Percentiles rank a stretch among this genome's conserved stretches.
Conservation (phyloP, 1,140 invertebrate genomes). For the Popillia japonica region DNA sequence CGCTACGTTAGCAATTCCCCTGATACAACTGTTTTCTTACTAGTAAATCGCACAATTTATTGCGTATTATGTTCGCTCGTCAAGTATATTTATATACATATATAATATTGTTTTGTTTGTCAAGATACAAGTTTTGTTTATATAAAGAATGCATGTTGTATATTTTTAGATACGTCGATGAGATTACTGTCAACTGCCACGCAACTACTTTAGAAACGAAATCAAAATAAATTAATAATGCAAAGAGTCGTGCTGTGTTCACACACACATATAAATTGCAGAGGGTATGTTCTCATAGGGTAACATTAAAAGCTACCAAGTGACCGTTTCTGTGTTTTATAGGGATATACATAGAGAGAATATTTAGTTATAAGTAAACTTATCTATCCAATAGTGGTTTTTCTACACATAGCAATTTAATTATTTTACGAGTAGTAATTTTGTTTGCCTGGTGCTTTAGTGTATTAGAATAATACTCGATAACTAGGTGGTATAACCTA, state of each 20-base stretch:
- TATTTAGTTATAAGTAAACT: not conserved
- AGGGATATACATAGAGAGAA: not conserved
- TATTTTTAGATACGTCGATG: conserved; percentile 14
- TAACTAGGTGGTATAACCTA: too few species aligned
- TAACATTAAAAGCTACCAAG: too few species aligned
- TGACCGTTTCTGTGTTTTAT: too few species aligned
- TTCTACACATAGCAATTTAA: not conserved
- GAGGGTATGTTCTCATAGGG: not conserved
- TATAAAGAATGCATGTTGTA: not conserved
- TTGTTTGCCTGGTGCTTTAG: not conserved
- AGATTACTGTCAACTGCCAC: conserved; percentile 17
- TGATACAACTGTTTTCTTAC: too few species aligned
- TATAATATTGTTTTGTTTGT: not conserved
- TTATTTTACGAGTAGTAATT: not conserved
- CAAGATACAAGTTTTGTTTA: not conserved
- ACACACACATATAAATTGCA: conserved; percentile 34
- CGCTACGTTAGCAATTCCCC: too few species aligned
- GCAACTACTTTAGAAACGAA: conserved; percentile 8
- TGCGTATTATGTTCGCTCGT: not conserved
- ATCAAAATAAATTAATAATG: conserved; percentile 23
- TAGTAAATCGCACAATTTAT: too few species aligned
- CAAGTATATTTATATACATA: not conserved
- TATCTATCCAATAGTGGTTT: not conserved
- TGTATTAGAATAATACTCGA: too few species aligned
- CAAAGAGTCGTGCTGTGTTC: not conserved